Base-by-base conservation (phyloP, 2,797 vertebrate species). In the Ispidina picta region DNA sequence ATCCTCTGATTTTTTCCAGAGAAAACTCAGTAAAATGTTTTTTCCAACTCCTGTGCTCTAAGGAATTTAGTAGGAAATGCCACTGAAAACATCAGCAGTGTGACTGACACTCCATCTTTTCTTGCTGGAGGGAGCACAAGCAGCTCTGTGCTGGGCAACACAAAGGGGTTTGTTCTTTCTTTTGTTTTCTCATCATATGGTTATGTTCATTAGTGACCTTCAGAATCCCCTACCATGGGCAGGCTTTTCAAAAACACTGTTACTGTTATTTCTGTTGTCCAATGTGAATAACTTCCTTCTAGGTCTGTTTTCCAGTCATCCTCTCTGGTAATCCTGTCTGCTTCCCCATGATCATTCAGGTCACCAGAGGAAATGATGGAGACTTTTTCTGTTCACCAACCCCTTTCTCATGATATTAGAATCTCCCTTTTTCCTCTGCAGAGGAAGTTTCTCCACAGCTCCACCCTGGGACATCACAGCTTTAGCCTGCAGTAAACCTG, bases 371-470 rank as follows among this genome's bases (percentile, higher is more conserved):
- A 82, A 84, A 88, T 71, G 1, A 54, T 58, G 56, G 37, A 41
- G 18, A 23, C n/a, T 28, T 21, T 17, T 92, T 84, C 25, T 85
- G n/a, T 51, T 87, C 13, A 62, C 37, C 29, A 85, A 16, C 7
- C 12, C 7, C 17, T 77, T 74, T 80, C 51, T 80, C 51, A 39
- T 83, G 54, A 25, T 74, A 35, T 5, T 60, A 74, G 90, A 71
- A 51, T 64, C 20, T 93, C 19, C 52, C n/a, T 41, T 12, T 84
- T 84, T 88, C 29, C 46, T 64, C 37, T 39, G 33, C 52, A 63
- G 70, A 88, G 68, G 68, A 84, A 79, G 43, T 78, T 91, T 90
- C 49, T 83, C n/a, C 83, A 21, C 60, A 46, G 62, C 54, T 84
- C 33, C 41, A 41, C 54, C 54, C 37, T 17, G 63, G 49, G 71